These are phyloP conservation scores for Stenoptilia bipunctidactyla DNA, from an alignment of 2,888 invertebrate species.

Conservation along the genomic window DNA sequence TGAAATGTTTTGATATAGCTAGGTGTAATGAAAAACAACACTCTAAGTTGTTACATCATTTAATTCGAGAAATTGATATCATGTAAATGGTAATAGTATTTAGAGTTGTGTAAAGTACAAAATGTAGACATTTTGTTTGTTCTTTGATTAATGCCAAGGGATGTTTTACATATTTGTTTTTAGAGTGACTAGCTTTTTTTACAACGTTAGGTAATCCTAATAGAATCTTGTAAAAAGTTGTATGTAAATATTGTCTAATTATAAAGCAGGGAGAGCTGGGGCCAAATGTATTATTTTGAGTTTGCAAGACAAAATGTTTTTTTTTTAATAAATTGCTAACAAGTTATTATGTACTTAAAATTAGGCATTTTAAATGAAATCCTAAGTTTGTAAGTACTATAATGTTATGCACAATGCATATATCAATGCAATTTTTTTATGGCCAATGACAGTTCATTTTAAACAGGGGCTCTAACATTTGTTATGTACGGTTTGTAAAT, in stretches of 20 bases:
- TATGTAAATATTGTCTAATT: conserved; percentile 3
- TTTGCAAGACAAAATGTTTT: neutral
- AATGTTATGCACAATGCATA: neutral
- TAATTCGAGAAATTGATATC: too few relatives aligned
- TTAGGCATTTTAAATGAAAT: neutral
- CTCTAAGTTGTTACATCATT: too few relatives aligned
- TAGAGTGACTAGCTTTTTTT: neutral
- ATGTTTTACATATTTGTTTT: neutral
- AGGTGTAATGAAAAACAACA: too few relatives aligned
- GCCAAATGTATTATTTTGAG: conserved; percentile 7
- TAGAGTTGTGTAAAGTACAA: conserved; percentile 19
- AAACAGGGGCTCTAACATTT: neutral
- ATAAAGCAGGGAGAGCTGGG: conserved; percentile 7
- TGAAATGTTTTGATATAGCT: too few relatives aligned
- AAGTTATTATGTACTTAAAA: conserved; percentile 1
- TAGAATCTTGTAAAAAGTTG: conserved; percentile 3
- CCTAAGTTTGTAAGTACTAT: neutral
- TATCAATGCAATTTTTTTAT: neutral
- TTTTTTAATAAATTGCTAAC: neutral
- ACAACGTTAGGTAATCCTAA: conserved; percentile 2
- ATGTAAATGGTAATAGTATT: conserved; percentile 3
- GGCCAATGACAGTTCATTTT: neutral
- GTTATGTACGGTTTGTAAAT: neutral
- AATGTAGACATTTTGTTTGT: conserved; percentile 14
- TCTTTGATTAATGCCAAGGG: conserved; percentile 1